phyloP scores from a whole-genome alignment of 2,113 vertebrate species.

The Australoheros scitulus region DNA sequence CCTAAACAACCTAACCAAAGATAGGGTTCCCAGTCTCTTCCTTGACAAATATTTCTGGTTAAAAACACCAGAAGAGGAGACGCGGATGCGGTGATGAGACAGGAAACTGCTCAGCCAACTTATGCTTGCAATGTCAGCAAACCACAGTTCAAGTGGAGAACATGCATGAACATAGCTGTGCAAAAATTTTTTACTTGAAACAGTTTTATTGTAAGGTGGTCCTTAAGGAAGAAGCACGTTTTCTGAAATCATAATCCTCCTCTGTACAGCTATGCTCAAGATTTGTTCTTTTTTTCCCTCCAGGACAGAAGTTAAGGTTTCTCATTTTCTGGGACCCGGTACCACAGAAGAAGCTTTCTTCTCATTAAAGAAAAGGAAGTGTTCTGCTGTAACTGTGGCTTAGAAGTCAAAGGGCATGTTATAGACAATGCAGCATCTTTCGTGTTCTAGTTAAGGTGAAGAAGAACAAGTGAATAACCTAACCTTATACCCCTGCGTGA shows the following conservation, averaged over 20 bases:
- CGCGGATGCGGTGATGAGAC: constrained; percentile 44
- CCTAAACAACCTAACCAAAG: constrained; percentile 69
- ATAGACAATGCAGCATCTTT: constrained; percentile 76
- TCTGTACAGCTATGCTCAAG: constrained; percentile 40
- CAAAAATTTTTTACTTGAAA: constrained; percentile 8
- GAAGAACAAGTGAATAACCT: constrained; percentile 75
- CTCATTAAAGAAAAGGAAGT: constrained; percentile 79
- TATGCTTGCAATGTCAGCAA: constrained; percentile 11
- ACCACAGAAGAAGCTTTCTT: constrained; percentile 71
- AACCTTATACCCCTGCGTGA: constrained; percentile 68
- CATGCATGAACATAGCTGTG: constrained; percentile 46
- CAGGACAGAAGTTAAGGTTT: constrained; percentile 62
- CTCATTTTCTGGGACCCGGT: constrained; percentile 58
- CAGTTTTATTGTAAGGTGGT: background rate
- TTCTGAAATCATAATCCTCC: constrained; percentile 6
- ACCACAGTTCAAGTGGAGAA: constrained; percentile 20
- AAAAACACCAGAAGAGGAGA: constrained; percentile 53
- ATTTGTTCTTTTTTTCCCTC: constrained; percentile 59
- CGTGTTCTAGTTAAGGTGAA: constrained; percentile 75
- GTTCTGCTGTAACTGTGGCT: constrained; percentile 50
- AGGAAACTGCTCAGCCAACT: constrained; percentile 51
- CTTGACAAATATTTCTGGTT: constrained; percentile 55
- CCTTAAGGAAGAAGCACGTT: background rate
- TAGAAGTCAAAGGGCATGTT: constrained; percentile 66
- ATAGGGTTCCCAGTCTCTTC: constrained; percentile 61